phyloP scores from a whole-genome alignment of 2,888 invertebrate species.

The Parnassius orleans region DNA sequence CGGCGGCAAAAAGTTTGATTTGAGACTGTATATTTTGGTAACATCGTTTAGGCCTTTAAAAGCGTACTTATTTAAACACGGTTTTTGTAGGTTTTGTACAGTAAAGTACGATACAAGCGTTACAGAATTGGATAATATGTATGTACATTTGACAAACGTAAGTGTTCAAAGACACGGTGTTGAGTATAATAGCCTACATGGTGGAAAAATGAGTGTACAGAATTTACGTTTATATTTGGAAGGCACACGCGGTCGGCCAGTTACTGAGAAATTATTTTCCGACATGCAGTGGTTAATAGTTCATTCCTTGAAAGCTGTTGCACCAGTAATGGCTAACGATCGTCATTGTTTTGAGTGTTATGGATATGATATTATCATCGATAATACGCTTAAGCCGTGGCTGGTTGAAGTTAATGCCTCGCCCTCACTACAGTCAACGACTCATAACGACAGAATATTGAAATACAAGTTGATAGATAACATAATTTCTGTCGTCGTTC shows the following conservation, averaged over 20 bases:
- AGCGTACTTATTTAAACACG: conserved; percentile 94
- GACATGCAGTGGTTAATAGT: conserved; percentile 95
- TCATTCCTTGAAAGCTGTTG: conserved; percentile 95
- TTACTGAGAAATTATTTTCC: conserved; percentile 93
- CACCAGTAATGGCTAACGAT: conserved; percentile 96
- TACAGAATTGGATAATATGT: conserved; percentile 93
- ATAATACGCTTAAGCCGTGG: conserved; percentile 96
- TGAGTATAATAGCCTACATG: conserved; percentile 96
- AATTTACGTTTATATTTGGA: conserved; percentile 94
- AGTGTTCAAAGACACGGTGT: conserved; percentile 99
- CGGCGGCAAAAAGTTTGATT: conserved; percentile 97
- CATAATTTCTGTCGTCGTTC: conserved; percentile 93
- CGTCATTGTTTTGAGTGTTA: conserved; percentile 96
- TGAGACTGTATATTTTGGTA: conserved; percentile 94
- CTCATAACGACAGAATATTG: conserved; percentile 95
- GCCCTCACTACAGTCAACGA: conserved; percentile 96
- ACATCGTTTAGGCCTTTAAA: conserved; percentile 96
- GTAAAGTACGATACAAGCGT: conserved; percentile 96
- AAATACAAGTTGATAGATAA: conserved; percentile 97
- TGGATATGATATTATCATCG: conserved; percentile 98
- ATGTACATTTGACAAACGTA: conserved; percentile 97
- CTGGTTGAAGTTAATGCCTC: conserved; percentile 97
- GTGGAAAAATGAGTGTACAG: conserved; percentile 96
- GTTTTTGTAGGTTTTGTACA: conserved; percentile 97
- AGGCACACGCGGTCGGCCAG: conserved; percentile 92